Base-by-base conservation (phyloP, 2,888 invertebrate species). In the Lymantria dispar region DNA sequence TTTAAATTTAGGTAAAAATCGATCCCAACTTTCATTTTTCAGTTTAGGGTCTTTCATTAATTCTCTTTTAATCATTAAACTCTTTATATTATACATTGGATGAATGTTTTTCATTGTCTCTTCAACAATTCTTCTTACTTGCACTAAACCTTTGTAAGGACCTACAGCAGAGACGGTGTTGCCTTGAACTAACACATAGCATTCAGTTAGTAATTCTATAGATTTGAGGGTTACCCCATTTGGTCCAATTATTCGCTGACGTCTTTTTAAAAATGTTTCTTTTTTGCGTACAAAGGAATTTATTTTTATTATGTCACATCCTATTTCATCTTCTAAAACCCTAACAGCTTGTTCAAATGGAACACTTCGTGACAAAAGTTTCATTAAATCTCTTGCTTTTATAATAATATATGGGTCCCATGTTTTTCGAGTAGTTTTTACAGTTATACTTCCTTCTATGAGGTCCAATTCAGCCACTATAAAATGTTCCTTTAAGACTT, bases 21-120 rank as follows among this genome's bases (percentile, higher is more conserved):
- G 92, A 37, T 98, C 97, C 99, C 99, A 99, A 78, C 96, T 98
- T 83, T 99, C 98, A 82, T 97, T 95, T 78, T 95, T 96, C 48
- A 99, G 81, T 72, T 95, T 95, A 0, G 98, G 96, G 91, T 99
- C 98, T 86, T 98, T 98, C 70, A 96, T 95, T 50, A 99, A 85
- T 85, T 99, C 99, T 64, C 95, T 93, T 81, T 99, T 99, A 46
- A 99, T 98, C 99, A 99, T 99, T 46, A 99, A 85, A 1, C 97
- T 96, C 91, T 99, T 97, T 0, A 99, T 98, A 74, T 98, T 99
- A 78, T 99, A 99, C 81, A 99, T 98, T 0, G 99, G 99, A 91
- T 99, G 99, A 49, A 99, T 94, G 83, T 99, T 99, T 77, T 97
- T 97, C 99, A 99, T 99, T 0, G 98, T 98, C 69, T 99, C 99